Evolutionary conservation across 2,797 vertebrate genomes (phyloP).

Genomic region (Mareca strepera): DNA sequence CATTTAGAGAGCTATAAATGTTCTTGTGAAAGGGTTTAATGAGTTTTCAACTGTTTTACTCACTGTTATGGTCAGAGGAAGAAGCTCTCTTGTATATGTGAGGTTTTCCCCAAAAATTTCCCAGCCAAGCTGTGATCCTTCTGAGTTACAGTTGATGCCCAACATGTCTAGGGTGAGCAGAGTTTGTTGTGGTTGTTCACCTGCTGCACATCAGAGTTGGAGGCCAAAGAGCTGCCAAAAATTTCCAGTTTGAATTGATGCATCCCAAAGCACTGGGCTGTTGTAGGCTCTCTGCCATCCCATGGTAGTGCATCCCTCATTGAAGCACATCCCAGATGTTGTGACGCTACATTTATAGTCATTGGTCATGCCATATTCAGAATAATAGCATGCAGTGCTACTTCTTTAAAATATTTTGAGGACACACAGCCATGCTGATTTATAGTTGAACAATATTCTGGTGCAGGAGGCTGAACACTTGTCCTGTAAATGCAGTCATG

Average conservation of each 20-base stretch:
- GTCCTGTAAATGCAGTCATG: neutral
- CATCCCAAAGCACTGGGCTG: neutral
- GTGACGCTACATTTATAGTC: neutral
- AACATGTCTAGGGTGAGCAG: accelerated
- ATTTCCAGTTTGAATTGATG: neutral
- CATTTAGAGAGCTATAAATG: neutral
- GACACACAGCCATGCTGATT: neutral
- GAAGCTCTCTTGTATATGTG: accelerated
- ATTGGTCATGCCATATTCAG: neutral
- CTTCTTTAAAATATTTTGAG: neutral
- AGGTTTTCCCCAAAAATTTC: neutral
- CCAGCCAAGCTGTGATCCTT: neutral
- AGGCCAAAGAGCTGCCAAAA: neutral
- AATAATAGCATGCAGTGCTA: neutral
- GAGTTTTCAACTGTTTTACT: neutral
- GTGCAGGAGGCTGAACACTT: neutral
- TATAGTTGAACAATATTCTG: neutral
- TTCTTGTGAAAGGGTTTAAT: neutral
- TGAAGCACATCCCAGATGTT: neutral
- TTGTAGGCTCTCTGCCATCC: neutral
- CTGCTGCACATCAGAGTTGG: accelerated
- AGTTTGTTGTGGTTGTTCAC: neutral
- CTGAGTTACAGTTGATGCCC: neutral
- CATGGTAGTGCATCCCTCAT: neutral
- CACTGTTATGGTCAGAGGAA: neutral